Percentiles rank a stretch among this genome's conserved stretches.
Evolutionary conservation across 2,888 invertebrate genomes (phyloP).

Genomic region (Nymphalis polychloros): DNA sequence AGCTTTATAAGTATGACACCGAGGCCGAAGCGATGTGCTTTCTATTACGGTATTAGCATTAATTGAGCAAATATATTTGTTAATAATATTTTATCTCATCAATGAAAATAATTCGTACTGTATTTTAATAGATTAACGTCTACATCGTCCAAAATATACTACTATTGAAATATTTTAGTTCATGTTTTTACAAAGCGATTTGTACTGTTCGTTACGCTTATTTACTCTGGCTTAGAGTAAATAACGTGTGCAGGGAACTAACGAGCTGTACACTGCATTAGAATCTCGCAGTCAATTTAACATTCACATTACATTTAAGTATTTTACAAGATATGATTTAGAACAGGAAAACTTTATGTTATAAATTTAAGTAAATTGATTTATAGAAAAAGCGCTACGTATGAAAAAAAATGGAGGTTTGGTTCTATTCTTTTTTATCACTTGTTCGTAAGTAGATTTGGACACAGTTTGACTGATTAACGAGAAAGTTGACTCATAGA

Average conservation of each 20-base stretch:
- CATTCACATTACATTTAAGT: conserved; percentile 45
- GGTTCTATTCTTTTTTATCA: no score
- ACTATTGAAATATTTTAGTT: conserved; percentile 6
- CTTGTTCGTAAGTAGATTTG: no score
- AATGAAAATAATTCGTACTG: not conserved
- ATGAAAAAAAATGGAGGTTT: no score
- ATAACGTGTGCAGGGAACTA: conserved; percentile 50
- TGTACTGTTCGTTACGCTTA: conserved; percentile 45
- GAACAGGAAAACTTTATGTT: not conserved
- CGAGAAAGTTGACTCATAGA: no score
- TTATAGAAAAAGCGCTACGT: no score
- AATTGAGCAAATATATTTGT: no score
- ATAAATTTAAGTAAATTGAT: no score
- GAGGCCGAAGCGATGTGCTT: no score
- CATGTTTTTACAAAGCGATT: conserved; percentile 26
- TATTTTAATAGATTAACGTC: conserved; percentile 4
- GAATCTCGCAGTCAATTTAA: conserved; percentile 62
- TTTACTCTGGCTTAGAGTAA: conserved; percentile 45
- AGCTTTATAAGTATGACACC: no score
- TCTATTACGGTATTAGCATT: no score
- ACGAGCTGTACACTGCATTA: conserved; percentile 53
- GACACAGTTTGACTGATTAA: no score
- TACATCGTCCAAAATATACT: not conserved
- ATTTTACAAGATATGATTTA: not conserved
- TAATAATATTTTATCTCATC: no score